Evolutionary conservation across 2,888 invertebrate genomes (phyloP).

Genomic region (Slavum lentiscoides): DNA sequence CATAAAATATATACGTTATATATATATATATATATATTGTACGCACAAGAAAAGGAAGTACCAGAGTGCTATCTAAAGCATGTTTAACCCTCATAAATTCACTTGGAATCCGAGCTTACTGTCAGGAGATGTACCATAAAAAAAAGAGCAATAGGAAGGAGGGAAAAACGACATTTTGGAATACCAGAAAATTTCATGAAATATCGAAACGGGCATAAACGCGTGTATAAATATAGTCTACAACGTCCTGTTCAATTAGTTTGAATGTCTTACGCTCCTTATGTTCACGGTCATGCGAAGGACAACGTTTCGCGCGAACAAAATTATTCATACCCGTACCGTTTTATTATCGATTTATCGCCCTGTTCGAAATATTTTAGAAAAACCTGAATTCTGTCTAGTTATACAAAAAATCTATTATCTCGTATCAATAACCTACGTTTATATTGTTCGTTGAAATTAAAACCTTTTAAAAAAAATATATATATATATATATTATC

Average conservation of each 20-base stretch:
- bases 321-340: no score
- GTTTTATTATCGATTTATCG: no score
- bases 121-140: constrained; percentile 24
- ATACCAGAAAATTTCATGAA: constrained; percentile 15
- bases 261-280: background rate
- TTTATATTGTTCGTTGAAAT: no score
- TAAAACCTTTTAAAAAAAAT: no score
- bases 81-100: constrained; percentile 50
- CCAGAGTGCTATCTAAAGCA: constrained; percentile 38
- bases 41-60: constrained; percentile 28
- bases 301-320: no score
- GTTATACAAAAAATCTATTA: no score
- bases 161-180: constrained; percentile 6
- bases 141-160: background rate
- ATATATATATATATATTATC: no score
- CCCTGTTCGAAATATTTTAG: no score
- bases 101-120: constrained; percentile 34
- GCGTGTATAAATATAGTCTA: no score
- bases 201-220: background rate
- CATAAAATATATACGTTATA: constrained; percentile 26
- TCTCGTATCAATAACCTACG: no score
- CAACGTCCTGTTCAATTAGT: background rate
- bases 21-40: background rate
- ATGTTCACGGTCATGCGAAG: no score
- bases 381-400: no score